Base-by-base conservation (phyloP, 1,140 invertebrate species). In the Drosophila dunni region DNA sequence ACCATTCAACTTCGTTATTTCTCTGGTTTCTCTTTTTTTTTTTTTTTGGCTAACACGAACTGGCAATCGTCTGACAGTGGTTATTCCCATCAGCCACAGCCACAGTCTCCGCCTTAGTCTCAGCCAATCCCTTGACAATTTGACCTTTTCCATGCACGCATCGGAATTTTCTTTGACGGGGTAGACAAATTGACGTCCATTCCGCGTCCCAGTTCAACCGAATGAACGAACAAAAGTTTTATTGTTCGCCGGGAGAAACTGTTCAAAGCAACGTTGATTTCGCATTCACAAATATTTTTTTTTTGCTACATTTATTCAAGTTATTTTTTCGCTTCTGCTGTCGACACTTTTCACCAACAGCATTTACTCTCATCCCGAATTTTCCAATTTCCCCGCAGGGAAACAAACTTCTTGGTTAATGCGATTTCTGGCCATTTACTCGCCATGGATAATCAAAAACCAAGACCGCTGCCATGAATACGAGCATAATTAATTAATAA, bases 201-300 rank as follows among this genome's bases (percentile, higher is more conserved):
- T 64, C 51, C 68, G 42, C 68, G 42, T 40, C 46, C 63, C 38
- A 60, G 53, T 24, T 61, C 56, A 68, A 46, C 34, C 70, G 64
- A 60, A 68, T 33, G 50, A 61, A 70, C 64, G 77, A 66, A 74
- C 68, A 64, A 77, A 66, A 67, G 68, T 85, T 84, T 75, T 85
- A 78, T 85, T 76, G 75, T 81, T 36, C 36, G 15, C 17, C 48
- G 34, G 34, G 44, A 62, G 34, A 40, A 62, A 51, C 60, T 68
- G 42, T 72, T 56, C 44, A 76, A 73, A 66, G 63, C 75, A 79
- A 73, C 70, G 79, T 88, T 77, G 68, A 77, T 83, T 79, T 79
- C 24, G 45, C 61, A 69, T 76, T 79, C 61, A 79, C 61, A 63
- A 81, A 46, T 46, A 17, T 53, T 74, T 29, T 29, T 24, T 29